These are phyloP conservation scores for Falco biarmicus DNA, from an alignment of 2,797 vertebrate species.

Conservation along the genomic window DNA sequence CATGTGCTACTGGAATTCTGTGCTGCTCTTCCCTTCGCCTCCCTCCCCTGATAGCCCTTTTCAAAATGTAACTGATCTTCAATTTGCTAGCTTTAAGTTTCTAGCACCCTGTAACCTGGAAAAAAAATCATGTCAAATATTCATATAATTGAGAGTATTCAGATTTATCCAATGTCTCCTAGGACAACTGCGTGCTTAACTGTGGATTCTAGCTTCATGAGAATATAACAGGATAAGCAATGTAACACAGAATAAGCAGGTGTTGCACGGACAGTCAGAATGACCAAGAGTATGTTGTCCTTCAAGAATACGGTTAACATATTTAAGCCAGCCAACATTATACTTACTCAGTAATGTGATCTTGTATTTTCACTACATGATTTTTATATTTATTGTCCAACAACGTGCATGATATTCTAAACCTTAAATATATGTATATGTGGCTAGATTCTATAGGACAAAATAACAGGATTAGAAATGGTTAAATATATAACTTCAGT, in stretches of 20 bases:
- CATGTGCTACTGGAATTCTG: not conserved
- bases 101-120: not conserved
- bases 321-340: not conserved
- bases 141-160: not conserved
- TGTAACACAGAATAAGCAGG: not conserved
- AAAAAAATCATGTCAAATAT: not conserved
- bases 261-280: not conserved
- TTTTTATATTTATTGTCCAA: not conserved
- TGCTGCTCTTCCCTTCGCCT: not conserved
- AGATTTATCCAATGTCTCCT: not conserved
- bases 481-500: not conserved
- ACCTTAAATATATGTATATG: not conserved
- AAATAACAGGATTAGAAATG: not conserved
- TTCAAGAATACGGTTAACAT: not conserved
- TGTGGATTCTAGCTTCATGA: not conserved
- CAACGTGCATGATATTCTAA: not conserved
- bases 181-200: not conserved
- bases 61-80: not conserved
- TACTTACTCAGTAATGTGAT: not conserved
- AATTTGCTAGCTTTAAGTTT: not conserved
- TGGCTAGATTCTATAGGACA: not conserved
- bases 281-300: not conserved
- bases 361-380: not conserved
- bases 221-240: not conserved
- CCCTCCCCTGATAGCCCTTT: not conserved